phyloP scores from a whole-genome alignment of 2,797 vertebrate species.

The Catostomus latipinnis region DNA sequence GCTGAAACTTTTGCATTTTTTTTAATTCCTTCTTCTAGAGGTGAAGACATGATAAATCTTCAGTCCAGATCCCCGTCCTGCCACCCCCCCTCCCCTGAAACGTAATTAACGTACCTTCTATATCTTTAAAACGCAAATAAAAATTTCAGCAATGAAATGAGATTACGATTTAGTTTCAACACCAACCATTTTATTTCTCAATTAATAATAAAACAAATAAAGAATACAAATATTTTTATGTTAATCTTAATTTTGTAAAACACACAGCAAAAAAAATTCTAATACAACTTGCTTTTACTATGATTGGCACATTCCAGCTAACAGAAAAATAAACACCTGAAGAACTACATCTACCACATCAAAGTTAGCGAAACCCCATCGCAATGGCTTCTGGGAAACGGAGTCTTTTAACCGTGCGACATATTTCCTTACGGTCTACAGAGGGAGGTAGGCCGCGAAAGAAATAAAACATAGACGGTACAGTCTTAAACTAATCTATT shows the following conservation, averaged over 20 bases:
- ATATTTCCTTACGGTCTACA: slow-evolving; percentile 66
- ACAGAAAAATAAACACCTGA: neutral
- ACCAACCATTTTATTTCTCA: neutral
- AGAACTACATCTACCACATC: slow-evolving; percentile 73
- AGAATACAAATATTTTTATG: neutral
- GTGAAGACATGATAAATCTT: slow-evolving; percentile 68
- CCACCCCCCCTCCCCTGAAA: neutral
- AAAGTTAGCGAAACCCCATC: slow-evolving; percentile 67
- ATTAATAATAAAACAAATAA: neutral
- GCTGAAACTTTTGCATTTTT: slow-evolving; percentile 64
- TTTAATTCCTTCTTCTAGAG: slow-evolving; percentile 63
- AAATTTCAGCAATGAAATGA: neutral
- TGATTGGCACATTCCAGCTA: neutral
- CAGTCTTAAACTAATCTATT: slow-evolving; percentile 18
- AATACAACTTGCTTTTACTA: neutral
- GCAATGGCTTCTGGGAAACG: slow-evolving; percentile 72
- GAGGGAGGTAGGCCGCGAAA: slow-evolving; percentile 61
- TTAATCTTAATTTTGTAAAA: neutral
- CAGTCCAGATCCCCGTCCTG: slow-evolving; percentile 8
- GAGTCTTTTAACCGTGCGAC: slow-evolving; percentile 66
- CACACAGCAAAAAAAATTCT: neutral
- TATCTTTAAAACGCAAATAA: neutral
- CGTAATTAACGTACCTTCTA: neutral
- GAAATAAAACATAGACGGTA: neutral
- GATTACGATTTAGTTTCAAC: neutral